Evolutionary conservation across 1,140 invertebrate genomes (phyloP).

Genomic region (Drosophila biarmipes): DNA sequence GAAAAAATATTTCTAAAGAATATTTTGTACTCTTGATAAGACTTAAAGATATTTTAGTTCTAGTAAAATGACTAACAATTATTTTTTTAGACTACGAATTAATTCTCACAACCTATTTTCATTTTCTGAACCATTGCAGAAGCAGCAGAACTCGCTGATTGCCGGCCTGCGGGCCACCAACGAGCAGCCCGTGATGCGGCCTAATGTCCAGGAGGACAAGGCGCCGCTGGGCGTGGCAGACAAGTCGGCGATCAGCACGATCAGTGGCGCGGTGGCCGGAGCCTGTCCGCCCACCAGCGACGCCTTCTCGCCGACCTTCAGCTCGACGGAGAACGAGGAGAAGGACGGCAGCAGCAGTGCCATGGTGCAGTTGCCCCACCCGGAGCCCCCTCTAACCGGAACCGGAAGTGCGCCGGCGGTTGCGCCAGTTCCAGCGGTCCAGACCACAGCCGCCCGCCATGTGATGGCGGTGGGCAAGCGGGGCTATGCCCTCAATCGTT

Average conservation of each 20-base stretch:
- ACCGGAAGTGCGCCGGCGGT: neutral
- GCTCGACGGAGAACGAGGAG: conserved; percentile 80
- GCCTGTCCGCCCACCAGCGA: conserved; percentile 77
- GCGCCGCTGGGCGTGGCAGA: conserved; percentile 48
- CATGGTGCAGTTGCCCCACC: conserved; percentile 65
- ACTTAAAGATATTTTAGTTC: too few species aligned
- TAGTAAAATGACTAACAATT: neutral
- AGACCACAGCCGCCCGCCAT: conserved; percentile 84
- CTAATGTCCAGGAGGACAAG: conserved; percentile 87
- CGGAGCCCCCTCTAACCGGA: conserved; percentile 10
- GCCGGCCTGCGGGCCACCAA: conserved; percentile 96
- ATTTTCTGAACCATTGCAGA: conserved; percentile 85
- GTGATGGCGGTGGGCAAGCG: conserved; percentile 75
- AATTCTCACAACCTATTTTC: neutral
- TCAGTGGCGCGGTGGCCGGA: conserved; percentile 75
- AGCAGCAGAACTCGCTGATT: conserved; percentile 96
- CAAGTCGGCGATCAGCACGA: conserved; percentile 73
- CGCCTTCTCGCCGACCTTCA: conserved; percentile 79
- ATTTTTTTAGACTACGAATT: neutral
- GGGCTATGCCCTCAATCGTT: conserved; percentile 86
- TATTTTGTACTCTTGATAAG: too few species aligned
- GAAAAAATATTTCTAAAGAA: too few species aligned
- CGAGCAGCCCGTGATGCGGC: conserved; percentile 87
- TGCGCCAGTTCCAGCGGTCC: neutral
- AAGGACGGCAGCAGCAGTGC: conserved; percentile 84